Conservation (phyloP, 2,888 invertebrate genomes). For the Thecophora atra region DNA sequence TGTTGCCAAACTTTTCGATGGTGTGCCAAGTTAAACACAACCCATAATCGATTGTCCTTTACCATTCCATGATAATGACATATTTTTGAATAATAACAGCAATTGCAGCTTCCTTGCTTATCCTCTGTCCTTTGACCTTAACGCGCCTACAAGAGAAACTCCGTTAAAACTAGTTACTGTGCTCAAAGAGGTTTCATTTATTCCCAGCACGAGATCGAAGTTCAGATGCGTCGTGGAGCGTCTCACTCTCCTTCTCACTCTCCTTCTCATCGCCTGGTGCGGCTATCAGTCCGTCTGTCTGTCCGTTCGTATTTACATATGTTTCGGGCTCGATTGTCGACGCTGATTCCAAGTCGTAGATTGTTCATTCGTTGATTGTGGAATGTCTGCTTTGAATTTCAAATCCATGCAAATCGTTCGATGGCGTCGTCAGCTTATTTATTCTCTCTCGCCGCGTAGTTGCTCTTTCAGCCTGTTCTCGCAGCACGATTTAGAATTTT, state of each 20-base stretch:
- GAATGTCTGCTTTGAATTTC: conserved; percentile 27
- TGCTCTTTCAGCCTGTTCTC: background rate
- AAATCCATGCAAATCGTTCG: conserved; percentile 35
- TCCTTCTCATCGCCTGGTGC: background rate
- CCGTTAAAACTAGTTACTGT: too few relatives aligned
- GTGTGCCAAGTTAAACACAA: background rate
- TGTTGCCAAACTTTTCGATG: background rate
- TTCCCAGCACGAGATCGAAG: conserved; percentile 10
- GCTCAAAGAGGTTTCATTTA: background rate
- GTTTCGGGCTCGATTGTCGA: background rate
- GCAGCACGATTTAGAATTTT: background rate
- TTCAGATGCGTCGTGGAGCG: background rate
- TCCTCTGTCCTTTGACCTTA: too few relatives aligned
- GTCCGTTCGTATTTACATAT: background rate
- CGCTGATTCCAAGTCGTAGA: background rate
- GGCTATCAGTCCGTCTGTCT: background rate
- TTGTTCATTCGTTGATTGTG: too few relatives aligned
- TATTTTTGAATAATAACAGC: too few relatives aligned
- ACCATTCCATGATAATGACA: background rate
- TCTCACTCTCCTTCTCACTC: background rate
- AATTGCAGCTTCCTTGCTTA: too few relatives aligned
- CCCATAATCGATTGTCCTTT: background rate
- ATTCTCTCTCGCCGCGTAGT: background rate
- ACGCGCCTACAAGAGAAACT: too few relatives aligned
- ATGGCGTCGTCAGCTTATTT: conserved; percentile 6